Conservation (phyloP, 2,888 invertebrate species). For the Ceriagrion tenellum region DNA sequence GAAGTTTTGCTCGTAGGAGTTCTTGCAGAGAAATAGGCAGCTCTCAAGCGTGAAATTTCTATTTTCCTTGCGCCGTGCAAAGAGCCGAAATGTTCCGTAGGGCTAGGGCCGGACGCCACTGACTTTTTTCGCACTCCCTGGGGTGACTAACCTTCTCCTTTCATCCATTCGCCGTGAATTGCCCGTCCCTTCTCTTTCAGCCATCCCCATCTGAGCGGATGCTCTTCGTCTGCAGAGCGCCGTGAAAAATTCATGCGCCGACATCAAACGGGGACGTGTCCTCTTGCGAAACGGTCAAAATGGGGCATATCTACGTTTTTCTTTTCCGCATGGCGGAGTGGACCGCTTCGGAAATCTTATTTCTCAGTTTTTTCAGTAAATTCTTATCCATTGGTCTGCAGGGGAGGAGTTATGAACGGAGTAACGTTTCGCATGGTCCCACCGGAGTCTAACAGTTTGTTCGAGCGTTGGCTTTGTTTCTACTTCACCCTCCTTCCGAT, state of each 20-base stretch:
- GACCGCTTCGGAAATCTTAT: no score
- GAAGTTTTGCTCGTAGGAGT: no score
- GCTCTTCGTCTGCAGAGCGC: not conserved
- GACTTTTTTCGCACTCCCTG: not conserved
- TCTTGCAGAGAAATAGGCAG: not conserved
- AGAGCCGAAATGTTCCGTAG: not conserved
- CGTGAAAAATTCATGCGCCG: not conserved
- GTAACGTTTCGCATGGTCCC: no score
- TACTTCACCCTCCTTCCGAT: no score
- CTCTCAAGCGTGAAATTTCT: not conserved
- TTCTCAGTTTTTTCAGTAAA: no score
- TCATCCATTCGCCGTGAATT: not conserved
- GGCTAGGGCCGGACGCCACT: not conserved
- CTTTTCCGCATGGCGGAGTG: no score
- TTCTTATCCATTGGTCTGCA: no score
- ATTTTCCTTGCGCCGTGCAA: not conserved
- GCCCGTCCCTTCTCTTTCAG: not conserved
- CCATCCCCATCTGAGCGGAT: not conserved
- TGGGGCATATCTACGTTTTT: no score
- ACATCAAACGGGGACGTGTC: slow-evolving; percentile 9
- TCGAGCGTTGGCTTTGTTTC: no score
- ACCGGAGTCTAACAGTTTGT: no score
- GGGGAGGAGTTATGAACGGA: no score
- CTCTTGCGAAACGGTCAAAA: no score
- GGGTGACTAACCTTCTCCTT: not conserved